Percentiles rank a stretch among this genome's conserved stretches.
phyloP scores from a whole-genome alignment of 2,113 vertebrate genomes.

The Rattus rattus region DNA sequence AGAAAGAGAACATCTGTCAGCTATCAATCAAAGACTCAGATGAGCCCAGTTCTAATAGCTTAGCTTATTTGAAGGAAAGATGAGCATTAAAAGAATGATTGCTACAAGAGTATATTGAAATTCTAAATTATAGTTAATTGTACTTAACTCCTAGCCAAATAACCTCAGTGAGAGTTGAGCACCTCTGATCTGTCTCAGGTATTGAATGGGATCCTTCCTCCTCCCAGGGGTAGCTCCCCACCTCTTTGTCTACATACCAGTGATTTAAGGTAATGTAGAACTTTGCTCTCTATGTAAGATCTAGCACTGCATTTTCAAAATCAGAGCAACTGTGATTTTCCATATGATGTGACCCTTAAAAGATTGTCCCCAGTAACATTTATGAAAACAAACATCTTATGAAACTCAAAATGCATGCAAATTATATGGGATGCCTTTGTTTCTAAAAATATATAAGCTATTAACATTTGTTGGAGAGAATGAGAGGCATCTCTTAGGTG shows the following conservation, averaged over 20 bases:
- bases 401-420: not conserved
- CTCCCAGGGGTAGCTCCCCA: not conserved
- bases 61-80: not conserved
- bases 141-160: not conserved
- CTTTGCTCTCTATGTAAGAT: not conserved
- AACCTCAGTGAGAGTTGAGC: not conserved
- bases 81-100: not conserved
- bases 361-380: not conserved
- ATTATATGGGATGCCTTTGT: no score
- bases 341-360: not conserved
- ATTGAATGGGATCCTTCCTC: no score
- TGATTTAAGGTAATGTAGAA: not conserved
- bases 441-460: not conserved
- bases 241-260: not conserved
- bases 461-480: not conserved
- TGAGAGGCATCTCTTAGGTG: not conserved
- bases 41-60: not conserved
- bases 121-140: not conserved
- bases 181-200: not conserved
- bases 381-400: no score
- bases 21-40: not conserved
- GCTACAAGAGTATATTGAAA: not conserved
- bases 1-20: not conserved
- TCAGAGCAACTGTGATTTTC: not conserved
- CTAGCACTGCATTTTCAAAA: not conserved